These are phyloP conservation scores for Poeciliopsis paucimaculata DNA, from an alignment of 2,797 vertebrate species.

Conservation along the genomic window DNA sequence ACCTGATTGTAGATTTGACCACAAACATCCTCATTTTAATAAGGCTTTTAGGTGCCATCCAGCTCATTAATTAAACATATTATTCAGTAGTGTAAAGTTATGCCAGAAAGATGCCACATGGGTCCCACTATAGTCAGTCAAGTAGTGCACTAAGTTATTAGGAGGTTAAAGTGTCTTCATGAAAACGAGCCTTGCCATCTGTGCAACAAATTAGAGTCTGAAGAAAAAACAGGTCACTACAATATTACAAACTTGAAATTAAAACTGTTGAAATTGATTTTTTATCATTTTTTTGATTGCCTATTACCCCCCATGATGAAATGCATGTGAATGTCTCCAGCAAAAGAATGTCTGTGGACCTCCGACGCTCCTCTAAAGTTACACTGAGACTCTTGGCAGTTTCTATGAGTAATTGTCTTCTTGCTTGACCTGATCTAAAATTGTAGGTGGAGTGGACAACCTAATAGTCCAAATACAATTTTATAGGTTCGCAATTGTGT, in stretches of 20 bases:
- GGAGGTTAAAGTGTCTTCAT: constrained; percentile 23
- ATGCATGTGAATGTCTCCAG: background rate
- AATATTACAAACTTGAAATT: constrained; percentile 4
- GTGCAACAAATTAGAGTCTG: constrained; percentile 9
- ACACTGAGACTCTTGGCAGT: background rate
- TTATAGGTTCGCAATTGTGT: background rate
- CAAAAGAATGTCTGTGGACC: background rate
- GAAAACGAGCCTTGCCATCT: background rate
- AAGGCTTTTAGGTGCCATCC: background rate
- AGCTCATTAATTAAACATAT: background rate
- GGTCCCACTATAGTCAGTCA: background rate
- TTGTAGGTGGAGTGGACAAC: too few species aligned
- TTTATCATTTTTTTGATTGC: background rate
- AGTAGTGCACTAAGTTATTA: constrained; percentile 11
- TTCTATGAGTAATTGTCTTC: background rate
- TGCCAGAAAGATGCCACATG: constrained; percentile 4
- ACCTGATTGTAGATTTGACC: background rate
- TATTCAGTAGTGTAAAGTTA: background rate
- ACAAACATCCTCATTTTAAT: background rate
- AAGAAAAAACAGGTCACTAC: constrained; percentile 13
- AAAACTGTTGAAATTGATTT: background rate
- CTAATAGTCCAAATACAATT: too few species aligned
- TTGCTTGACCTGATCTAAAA: background rate
- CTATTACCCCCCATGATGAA: too few species aligned
- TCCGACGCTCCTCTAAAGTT: background rate